phyloP scores from a whole-genome alignment of 2,113 vertebrate genomes.

The Sinocyclocheilus rhinocerous region DNA sequence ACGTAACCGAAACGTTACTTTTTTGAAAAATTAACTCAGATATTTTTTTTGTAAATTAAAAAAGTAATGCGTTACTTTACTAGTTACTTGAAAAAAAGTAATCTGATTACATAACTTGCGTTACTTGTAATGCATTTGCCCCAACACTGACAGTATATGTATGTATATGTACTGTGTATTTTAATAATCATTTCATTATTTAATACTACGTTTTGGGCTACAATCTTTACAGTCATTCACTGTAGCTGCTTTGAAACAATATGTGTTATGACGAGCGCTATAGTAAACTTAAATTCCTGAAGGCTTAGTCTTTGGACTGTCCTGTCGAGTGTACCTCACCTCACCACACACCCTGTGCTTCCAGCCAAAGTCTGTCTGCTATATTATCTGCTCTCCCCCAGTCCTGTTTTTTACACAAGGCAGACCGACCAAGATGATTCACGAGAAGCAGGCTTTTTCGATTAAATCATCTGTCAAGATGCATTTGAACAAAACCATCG shows the following conservation, averaged over 20 bases:
- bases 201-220: not conserved
- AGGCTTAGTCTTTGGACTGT: constrained; percentile 23
- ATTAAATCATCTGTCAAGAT: constrained; percentile 34
- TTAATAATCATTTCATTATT: too few species aligned
- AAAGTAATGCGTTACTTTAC: too few species aligned
- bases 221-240: not conserved
- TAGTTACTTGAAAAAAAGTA: too few species aligned
- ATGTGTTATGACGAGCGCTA: not conserved
- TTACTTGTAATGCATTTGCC: too few species aligned
- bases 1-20: too few species aligned
- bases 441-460: constrained; percentile 7
- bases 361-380: constrained; percentile 42
- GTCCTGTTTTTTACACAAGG: constrained; percentile 25
- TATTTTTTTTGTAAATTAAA: too few species aligned
- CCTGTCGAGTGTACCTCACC: not conserved
- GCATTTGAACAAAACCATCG: constrained; percentile 10
- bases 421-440: constrained; percentile 20
- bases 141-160: too few species aligned
- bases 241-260: not conserved
- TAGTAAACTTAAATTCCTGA: not conserved
- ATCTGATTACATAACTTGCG: too few species aligned
- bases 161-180: too few species aligned
- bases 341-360: constrained; percentile 10
- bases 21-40: too few species aligned
- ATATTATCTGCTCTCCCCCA: not conserved